Evolutionary conservation across 2,888 invertebrate species (phyloP), one percentile per base, ranked within the genome.

Genomic region (Deroplatys truncata): DNA sequence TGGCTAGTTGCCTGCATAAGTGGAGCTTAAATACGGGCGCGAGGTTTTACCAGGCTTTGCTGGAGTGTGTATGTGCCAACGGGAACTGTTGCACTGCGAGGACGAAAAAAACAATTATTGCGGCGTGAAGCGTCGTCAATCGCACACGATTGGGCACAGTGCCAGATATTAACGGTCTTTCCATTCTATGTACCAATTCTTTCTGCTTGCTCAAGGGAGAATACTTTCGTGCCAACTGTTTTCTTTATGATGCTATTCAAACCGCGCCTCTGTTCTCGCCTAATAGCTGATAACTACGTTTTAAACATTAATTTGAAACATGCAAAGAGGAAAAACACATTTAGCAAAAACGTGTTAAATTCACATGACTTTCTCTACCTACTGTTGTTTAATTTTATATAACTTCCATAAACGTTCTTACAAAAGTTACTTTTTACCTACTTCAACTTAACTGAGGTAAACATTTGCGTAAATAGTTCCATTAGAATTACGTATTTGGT

Each of bases 1-100:
- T 90, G 90, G 87, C 86, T 84, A 88, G 85, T 82, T 88, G 90
- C 87, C 89, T 89, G 89, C 89, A 89, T 85, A 85, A 43, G 84
- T 72, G 88, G 31, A 84, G 88, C 88, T 88, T 88, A 88, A 88
- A 88, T 84, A 88, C 85, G 88, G 88, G 85, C 82, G 49, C 29
- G n/a, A 35, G 31, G 84, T 29, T 31, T 84, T 31, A 72, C 56
- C 20, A 72, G 56, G 56, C 56, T 20, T 72, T 72, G 56, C 56
- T 72, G 56, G 56, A 72, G 56, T 72, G 20, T 72, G 56, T 72
- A 72, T 72, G 56, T 72, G 56, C 56, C 56, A 72, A 72, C 56
- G 56, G 56, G 56, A 72, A 72, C 56, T 72, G 56, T 72, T 72
- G 56, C 56, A 72, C 56, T 5, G 56, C 56, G 56, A 2, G 56